Evolutionary conservation across 2,888 invertebrate species (phyloP).

Genomic region (Drosophila mayaguana): DNA sequence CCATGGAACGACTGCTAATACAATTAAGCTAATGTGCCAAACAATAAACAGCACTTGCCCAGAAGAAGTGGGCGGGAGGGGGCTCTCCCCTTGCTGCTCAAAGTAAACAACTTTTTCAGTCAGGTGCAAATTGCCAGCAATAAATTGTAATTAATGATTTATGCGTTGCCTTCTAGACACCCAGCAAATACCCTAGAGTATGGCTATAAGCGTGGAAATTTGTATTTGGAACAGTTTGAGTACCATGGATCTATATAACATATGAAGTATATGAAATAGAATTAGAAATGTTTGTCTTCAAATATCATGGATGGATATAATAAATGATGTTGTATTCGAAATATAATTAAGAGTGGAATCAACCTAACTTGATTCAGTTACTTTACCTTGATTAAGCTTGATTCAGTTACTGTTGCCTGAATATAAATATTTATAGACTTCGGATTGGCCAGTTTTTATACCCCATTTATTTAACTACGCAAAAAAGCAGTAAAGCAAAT

Average conservation of each 20-base stretch:
- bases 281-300: no score
- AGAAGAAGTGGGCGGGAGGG: constrained; percentile 18
- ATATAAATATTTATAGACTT: no score
- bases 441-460: no score
- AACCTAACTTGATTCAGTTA: no score
- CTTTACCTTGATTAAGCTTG: no score
- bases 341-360: no score
- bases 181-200: constrained; percentile 24
- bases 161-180: constrained; percentile 27
- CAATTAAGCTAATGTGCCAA: constrained; percentile 37
- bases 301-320: no score
- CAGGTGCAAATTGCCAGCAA: constrained; percentile 76
- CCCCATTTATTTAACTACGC: no score
- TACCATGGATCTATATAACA: not conserved
- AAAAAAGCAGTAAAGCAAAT: no score
- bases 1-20: constrained; percentile 15
- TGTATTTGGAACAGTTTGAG: not conserved
- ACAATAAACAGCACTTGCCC: constrained; percentile 68
- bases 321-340: no score
- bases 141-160: constrained; percentile 80
- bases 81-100: not conserved
- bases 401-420: no score
- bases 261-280: no score
- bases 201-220: not conserved
- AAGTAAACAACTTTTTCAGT: constrained; percentile 66